These are phyloP conservation scores for Drosophila limbata DNA, from an alignment of 2,888 invertebrate genomes.

Conservation along the genomic window DNA sequence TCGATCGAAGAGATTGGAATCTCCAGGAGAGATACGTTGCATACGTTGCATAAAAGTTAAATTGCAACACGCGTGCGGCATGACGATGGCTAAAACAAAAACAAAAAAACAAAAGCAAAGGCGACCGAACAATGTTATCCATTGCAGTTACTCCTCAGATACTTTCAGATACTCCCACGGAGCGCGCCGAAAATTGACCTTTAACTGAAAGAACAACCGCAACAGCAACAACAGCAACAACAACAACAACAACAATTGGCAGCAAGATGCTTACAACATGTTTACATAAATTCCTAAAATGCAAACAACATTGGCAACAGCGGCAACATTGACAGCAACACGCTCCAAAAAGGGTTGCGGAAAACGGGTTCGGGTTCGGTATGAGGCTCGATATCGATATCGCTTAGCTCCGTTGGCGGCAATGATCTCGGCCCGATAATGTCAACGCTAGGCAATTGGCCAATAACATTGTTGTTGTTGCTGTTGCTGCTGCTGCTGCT, in stretches of 20 bases:
- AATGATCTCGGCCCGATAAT: conserved; percentile 77
- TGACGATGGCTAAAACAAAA: conserved; percentile 43
- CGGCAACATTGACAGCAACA: conserved; percentile 79
- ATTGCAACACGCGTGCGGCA: conserved; percentile 80
- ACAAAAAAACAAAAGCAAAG: conserved; percentile 57
- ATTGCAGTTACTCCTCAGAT: conserved; percentile 29
- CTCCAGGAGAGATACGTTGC: conserved; percentile 45
- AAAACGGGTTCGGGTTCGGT: conserved; percentile 49
- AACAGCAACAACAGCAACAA: conserved; percentile 35
- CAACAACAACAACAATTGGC: conserved; percentile 45
- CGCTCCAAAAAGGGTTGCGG: conserved; percentile 63
- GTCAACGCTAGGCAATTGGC: conserved; percentile 83
- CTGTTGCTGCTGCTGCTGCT: conserved; percentile 32
- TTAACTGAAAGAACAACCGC: conserved; percentile 60
- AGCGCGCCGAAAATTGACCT: conserved; percentile 73
- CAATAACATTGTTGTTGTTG: conserved; percentile 77
- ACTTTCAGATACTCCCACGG: conserved; percentile 72
- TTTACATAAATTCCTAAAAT: conserved; percentile 84
- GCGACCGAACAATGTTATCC: conserved; percentile 51
- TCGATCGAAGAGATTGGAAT: conserved; percentile 59
- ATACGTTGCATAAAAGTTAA: conserved; percentile 68
- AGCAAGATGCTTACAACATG: conserved; percentile 77
- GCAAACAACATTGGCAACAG: conserved; percentile 76
- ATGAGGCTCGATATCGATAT: conserved; percentile 53
- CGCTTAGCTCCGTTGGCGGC: conserved; percentile 71